Percentiles rank a stretch among this genome's conserved stretches.
Evolutionary conservation across 2,888 invertebrate species (phyloP).

Genomic region (Drosophila stalkeri): DNA sequence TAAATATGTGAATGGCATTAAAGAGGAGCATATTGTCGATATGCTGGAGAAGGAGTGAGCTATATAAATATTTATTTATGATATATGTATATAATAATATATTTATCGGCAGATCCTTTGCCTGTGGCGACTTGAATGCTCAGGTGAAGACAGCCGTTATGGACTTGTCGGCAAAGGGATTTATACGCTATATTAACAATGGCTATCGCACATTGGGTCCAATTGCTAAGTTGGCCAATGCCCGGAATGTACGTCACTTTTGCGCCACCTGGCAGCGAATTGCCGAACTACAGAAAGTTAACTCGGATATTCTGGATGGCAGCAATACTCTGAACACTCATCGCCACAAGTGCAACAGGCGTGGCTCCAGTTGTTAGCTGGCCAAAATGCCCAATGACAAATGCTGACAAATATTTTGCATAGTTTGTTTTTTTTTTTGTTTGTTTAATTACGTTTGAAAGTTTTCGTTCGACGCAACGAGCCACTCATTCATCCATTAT

Average conservation of each 20-base stretch:
- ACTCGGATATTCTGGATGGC: conserved; percentile 52
- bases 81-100: neutral
- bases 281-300: conserved; percentile 74
- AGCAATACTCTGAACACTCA: conserved; percentile 13
- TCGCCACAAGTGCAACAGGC: conserved; percentile 44
- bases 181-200: conserved; percentile 71
- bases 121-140: conserved; percentile 81
- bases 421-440: conserved; percentile 22
- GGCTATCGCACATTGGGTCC: conserved; percentile 84
- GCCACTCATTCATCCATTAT: neutral
- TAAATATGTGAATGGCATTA: conserved; percentile 77
- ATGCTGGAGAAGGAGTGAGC: conserved; percentile 82
- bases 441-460: conserved; percentile 15
- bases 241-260: conserved; percentile 78
- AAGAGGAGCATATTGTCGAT: conserved; percentile 76
- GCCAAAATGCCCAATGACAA: neutral
- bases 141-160: conserved; percentile 82
- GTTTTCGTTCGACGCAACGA: conserved; percentile 17
- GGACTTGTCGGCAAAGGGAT: conserved; percentile 77
- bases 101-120: conserved; percentile 69
- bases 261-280: conserved; percentile 80
- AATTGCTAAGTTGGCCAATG: conserved; percentile 80
- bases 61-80: neutral
- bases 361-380: conserved; percentile 40
- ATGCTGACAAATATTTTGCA: conserved; percentile 1